These are phyloP conservation scores for Drosophila bocqueti DNA, from an alignment of 1,140 invertebrate species.

Conservation along the genomic window DNA sequence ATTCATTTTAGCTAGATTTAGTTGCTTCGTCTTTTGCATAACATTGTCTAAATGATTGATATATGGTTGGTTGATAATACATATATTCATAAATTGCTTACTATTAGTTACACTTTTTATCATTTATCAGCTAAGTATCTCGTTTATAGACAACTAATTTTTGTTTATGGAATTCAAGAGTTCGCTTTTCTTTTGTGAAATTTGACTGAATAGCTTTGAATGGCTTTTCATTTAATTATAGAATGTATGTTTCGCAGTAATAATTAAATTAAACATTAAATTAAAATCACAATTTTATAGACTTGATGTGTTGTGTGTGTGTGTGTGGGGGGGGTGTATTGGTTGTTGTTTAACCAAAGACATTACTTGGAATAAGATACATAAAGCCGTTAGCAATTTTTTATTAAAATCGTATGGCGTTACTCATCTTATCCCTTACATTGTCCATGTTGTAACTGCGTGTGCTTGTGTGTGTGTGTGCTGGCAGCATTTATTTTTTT, in stretches of 20 bases:
- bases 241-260: conserved; percentile 44
- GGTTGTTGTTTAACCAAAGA: conserved; percentile 13
- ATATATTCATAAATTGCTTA: conserved; percentile 65
- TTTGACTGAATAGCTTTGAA: conserved; percentile 49
- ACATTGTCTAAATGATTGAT: conserved; percentile 67
- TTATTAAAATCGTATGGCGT: neutral
- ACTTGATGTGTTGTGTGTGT: conserved; percentile 70
- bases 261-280: conserved; percentile 83
- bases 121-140: conserved; percentile 26
- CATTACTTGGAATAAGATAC: neutral
- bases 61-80: conserved; percentile 48
- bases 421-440: neutral
- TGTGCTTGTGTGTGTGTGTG: conserved; percentile 49
- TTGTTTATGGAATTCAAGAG: conserved; percentile 39
- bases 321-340: conserved; percentile 28
- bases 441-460: conserved; percentile 9
- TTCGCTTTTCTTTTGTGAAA: conserved; percentile 35
- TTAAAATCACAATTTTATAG: conserved; percentile 85
- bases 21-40: conserved; percentile 52
- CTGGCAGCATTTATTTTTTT: conserved; percentile 28
- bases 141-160: conserved; percentile 31
- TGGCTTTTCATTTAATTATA: conserved; percentile 49
- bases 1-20: conserved; percentile 74
- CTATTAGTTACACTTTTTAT: conserved; percentile 43
- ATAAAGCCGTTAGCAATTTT: neutral